Base-by-base conservation (phyloP, 2,797 vertebrate genomes). In the Masticophis lateralis region DNA sequence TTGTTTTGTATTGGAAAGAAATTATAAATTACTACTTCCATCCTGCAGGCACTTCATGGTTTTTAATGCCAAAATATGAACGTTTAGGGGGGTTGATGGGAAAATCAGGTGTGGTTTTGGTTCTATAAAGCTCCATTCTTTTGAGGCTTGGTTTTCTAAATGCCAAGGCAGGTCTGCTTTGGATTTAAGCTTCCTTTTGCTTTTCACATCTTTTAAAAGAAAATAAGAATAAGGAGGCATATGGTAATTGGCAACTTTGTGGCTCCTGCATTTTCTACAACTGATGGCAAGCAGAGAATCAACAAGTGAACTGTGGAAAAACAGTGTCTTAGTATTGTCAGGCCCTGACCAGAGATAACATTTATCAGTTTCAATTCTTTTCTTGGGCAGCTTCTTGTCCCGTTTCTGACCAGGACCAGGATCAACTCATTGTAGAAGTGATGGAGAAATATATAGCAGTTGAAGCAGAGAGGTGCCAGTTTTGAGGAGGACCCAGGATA, bases 221-320 rank as follows among this genome's bases (percentile, higher is more conserved):
- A 86, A 66, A 92, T 37, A 1, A 32, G 16, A 89, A 53, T 53
- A 27, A 53, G 28, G 55, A 60, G 16, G 10, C n/a, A 43, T 37
- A 28, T 32, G 51, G 37, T 61, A 47, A 89, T 91, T 83, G 51
- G 10, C 87, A 91, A 32, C 47, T 91, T 88, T 79, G n/a, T 91
- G 89, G 61, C 55, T 69, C 28, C 12, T 87, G 32, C 18, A n/a
- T 55, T 37, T 56, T 56, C 25, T 47, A 57, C 79, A 86, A 69
- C 22, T 74, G 88, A 86, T 28, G 13, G 5, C 69, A 69, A 51
- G n/a, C 61, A 83, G 22, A 93, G 13, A 90, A 56, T 61, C 74
- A 56, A 57, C 53, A 43, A 32, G 56, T 56, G 25, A 88, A 47
- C 27, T 83, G 20, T 83, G 13, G 13, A 83, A 12, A 2, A 28